Evolutionary conservation across 2,113 vertebrate genomes (phyloP), one percentile per base, ranked within the genome.

Genomic region (Sander lucioperca): DNA sequence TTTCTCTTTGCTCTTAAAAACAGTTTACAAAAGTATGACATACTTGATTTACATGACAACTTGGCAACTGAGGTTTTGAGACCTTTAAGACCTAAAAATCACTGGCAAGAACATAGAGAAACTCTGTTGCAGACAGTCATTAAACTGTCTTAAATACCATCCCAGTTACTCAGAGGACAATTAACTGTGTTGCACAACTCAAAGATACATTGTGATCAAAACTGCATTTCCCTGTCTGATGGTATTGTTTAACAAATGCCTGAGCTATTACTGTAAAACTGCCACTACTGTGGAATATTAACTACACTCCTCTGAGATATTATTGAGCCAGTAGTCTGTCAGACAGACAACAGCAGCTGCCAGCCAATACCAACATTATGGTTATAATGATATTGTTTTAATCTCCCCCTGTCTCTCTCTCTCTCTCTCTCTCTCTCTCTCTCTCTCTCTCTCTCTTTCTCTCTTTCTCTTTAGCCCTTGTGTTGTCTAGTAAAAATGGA

Each of bases 221-320:
- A 75, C 66, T 72, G 68, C 63, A 65, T 82, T 82, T 85, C 74
- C 47, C 58, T 47, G n/a, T 85, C 65, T 80, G 81, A 86, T 77
- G 72, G 43, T 86, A 71, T 88, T 89, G 80, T 89, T 82, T 73
- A 72, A 82, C 80, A 86, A 89, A 82, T 79, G 70, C 25, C 6
- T 36, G 64, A 54, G 80, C 82, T 80, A 79, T 85, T 84, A 43
- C 9, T 43, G 9, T 11, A 83, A 86, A 86, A 65, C 70, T 76
- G 84, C 39, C 84, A 76, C 47, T 59, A 74, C 59, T 77, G 79
- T 79, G 85, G 84, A 80, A 84, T 86, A 86, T 86, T 77, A 85
- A 77, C 70, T 53, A 30, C 23, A 23, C 56, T 84, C 84, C 79
- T 86, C 75, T 59, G 87, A 89, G 83, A 84, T 86, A 71, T 80